Conservation (phyloP, 2,797 vertebrate genomes). For the Mallotus villosus region DNA sequence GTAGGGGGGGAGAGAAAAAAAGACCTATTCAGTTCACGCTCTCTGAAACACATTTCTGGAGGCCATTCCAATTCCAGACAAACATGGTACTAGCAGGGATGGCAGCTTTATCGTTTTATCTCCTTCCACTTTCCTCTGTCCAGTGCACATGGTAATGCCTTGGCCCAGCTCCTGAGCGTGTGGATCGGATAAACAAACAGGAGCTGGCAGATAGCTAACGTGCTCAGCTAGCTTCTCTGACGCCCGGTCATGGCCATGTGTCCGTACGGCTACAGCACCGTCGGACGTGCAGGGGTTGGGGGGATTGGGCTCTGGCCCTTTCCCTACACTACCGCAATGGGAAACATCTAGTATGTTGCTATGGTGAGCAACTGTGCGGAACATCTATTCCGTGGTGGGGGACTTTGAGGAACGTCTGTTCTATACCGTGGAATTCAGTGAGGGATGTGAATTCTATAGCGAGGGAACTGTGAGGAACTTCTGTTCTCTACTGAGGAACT, state of each 20-base stretch:
- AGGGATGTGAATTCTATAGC: slow-evolving; percentile 22
- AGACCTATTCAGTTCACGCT: slow-evolving; percentile 4
- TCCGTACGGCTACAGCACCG: not conserved
- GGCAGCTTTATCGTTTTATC: slow-evolving; percentile 48
- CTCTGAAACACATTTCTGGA: slow-evolving; percentile 2
- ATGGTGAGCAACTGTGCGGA: no score
- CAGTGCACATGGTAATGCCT: slow-evolving; percentile 40
- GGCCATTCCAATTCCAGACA: slow-evolving; percentile 41
- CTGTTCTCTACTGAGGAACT: no score
- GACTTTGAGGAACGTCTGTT: no score
- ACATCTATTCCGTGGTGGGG: no score
- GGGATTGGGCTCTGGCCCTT: slow-evolving; percentile 9
- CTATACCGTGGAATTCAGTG: no score
- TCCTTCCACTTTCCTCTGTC: slow-evolving; percentile 38
- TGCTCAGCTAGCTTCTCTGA: slow-evolving; percentile 38
- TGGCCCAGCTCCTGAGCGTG: slow-evolving; percentile 47
- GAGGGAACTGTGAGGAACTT: no score
- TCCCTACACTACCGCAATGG: slow-evolving; percentile 36
- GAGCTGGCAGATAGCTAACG: slow-evolving; percentile 44
- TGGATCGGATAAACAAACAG: slow-evolving; percentile 35
- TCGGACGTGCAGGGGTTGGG: not conserved
- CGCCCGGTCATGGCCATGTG: slow-evolving; percentile 30
- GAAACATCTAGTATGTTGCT: no score
- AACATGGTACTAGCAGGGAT: slow-evolving; percentile 33
- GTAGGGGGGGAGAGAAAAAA: slow-evolving; percentile 16